These are phyloP conservation scores for Mylabris phalerata DNA, from an alignment of 1,140 invertebrate genomes.

Conservation along the genomic window DNA sequence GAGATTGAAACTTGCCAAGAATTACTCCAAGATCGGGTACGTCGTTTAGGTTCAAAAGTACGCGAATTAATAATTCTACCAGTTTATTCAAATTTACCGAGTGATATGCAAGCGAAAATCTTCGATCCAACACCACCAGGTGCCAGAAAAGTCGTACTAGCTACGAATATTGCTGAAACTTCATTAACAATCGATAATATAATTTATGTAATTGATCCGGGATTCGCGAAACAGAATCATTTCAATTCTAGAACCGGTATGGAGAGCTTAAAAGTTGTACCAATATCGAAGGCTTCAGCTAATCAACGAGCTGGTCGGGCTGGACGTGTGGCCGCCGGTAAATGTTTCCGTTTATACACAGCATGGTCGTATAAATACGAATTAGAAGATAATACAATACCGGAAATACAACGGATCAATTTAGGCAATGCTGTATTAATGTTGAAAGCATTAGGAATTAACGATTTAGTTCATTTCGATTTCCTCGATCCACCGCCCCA, in stretches of 20 bases:
- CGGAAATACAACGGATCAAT: constrained; percentile 98
- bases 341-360: constrained; percentile 96
- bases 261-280: constrained; percentile 96
- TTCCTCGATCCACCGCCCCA: constrained; percentile 97
- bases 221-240: constrained; percentile 98
- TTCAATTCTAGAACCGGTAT: constrained; percentile 91
- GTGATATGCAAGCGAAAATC: constrained; percentile 98
- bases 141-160: constrained; percentile 92
- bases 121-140: constrained; percentile 93
- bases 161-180: constrained; percentile 99
- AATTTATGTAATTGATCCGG: constrained; percentile 98
- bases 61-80: constrained; percentile 90
- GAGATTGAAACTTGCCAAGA: constrained; percentile 97
- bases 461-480: constrained; percentile 97
- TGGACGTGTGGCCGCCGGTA: constrained; percentile 88
- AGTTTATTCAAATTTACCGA: constrained; percentile 97
- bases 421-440: constrained; percentile 95
- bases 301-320: constrained; percentile 91
- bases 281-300: constrained; percentile 95
- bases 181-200: constrained; percentile 99
- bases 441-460: constrained; percentile 94
- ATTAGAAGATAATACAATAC: constrained; percentile 94
- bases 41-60: constrained; percentile 87
- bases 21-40: constrained; percentile 81
- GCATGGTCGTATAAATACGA: constrained; percentile 97